Base-by-base conservation (phyloP, 1,140 invertebrate species). In the Trichonephila clavipes region DNA sequence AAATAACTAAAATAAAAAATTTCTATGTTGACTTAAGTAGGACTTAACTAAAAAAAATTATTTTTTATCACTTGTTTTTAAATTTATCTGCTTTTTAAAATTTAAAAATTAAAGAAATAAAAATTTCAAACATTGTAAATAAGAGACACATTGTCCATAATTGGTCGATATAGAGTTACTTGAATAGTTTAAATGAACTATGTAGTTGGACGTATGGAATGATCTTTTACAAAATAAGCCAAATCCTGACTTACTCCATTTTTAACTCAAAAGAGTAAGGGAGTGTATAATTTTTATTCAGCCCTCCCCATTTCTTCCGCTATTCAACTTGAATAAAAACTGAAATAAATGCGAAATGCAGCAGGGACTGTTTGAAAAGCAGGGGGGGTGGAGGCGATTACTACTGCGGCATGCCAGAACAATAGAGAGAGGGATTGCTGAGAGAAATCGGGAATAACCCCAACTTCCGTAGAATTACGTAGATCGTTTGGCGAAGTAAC, bases 391-490 rank as follows among this genome's bases (percentile, higher is more conserved):
- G 3, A 21, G 40, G 19, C 62, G 66, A 72, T 72, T 62, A 87
- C 28, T 34, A 28, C 85, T 21, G 40, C 58, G 16, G 85, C 85
- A 87, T 87, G 61, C 59, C 85, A 64, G 85, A 83, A 87, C 85
- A 87, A 87, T 87, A 59, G 64, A 40, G 34, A 69, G 34, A n/a
- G 86, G 85, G 87, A 28, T 18, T 12, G 59, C 16, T 58, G n/a
- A 16, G 87, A 18, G 44, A 66, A 72, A 66, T 89, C 64, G 88
- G 51, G 72, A 82, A 90, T 90, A 90, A 90, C 66, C 88, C 62
- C 59, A 59, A 90, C 88, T 90, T 90, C 88, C 88, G 88, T 82
- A 58, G 88, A 90, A 72, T 87, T 87, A 87, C 61, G 88, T 72
- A 28, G 34, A 51, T 89, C 88, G 88, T 89, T 89, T 72, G 88